Evolutionary conservation across 2,797 vertebrate species (phyloP).

Genomic region (Lycodopsis pacificus): DNA sequence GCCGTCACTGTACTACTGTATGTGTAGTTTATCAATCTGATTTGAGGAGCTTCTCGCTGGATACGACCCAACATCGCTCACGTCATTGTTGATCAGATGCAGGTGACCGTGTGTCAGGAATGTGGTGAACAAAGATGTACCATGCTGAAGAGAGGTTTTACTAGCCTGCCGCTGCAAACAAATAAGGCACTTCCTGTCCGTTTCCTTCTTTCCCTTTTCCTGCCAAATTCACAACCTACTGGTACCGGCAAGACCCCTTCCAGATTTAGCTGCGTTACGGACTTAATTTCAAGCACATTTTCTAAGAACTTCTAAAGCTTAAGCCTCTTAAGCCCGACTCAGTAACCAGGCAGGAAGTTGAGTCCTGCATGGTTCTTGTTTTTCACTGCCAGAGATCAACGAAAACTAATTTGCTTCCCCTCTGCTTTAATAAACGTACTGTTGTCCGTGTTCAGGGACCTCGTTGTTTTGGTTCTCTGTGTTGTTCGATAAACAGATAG

Average conservation of each 20-base stretch:
- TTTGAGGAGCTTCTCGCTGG: not conserved
- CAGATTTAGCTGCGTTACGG: not conserved
- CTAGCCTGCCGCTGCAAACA: conserved; percentile 3
- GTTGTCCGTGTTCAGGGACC: no score
- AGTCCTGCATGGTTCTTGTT: not conserved
- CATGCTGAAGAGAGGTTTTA: not conserved
- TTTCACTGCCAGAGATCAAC: not conserved
- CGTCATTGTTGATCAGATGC: no score
- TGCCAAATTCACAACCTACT: not conserved
- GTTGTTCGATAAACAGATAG: not conserved
- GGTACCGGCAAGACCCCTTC: not conserved
- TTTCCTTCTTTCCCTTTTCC: not conserved
- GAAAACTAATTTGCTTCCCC: not conserved
- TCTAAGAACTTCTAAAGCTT: not conserved
- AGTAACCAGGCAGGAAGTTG: not conserved
- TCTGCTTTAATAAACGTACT: not conserved
- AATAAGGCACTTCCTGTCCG: conserved; percentile 3
- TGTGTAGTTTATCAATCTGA: not conserved
- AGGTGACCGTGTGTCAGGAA: not conserved
- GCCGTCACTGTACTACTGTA: not conserved
- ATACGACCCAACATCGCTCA: not conserved
- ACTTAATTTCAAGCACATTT: conserved; percentile 11
- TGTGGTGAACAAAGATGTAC: conserved; percentile 4
- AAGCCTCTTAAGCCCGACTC: not conserved
- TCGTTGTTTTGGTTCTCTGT: not conserved